phyloP scores from a whole-genome alignment of 1,140 invertebrate genomes.

The Pseudoatta argentina region DNA sequence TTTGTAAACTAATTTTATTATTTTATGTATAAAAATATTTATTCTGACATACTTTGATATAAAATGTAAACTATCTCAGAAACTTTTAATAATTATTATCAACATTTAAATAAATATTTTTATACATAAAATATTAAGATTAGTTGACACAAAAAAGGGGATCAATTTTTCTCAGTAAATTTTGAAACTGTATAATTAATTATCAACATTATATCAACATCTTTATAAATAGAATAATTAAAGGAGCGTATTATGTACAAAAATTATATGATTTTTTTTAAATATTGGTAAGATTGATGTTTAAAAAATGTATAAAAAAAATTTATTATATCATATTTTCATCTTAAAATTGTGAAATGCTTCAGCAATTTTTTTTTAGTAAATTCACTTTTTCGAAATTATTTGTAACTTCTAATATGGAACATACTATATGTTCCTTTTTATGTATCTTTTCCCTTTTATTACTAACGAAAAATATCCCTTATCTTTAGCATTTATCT shows the following conservation, averaged over 20 bases:
- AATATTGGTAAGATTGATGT: not conserved
- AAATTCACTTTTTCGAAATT: not conserved
- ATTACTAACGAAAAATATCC: not conserved
- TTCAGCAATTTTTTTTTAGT: not conserved
- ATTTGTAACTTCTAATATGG: not conserved
- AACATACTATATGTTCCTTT: not conserved
- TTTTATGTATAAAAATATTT: not conserved
- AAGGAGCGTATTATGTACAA: not conserved
- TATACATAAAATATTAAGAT: not conserved
- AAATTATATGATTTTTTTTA: not conserved
- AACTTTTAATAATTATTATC: not conserved
- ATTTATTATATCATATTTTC: not conserved
- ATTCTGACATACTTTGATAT: too few relatives aligned
- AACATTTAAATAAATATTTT: not conserved
- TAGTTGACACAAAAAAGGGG: not conserved
- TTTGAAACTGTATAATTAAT: not conserved
- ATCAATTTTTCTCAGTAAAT: too few relatives aligned
- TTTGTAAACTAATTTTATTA: not conserved
- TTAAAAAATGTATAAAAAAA: not conserved
- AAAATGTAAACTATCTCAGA: not conserved
- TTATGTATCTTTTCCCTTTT: not conserved
- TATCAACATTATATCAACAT: not conserved
- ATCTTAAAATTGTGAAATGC: not conserved
- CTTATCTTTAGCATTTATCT: constrained; percentile 26
- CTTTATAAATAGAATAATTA: not conserved